Base-by-base conservation (phyloP, 1,140 invertebrate species). In the Halesus radiatus region DNA sequence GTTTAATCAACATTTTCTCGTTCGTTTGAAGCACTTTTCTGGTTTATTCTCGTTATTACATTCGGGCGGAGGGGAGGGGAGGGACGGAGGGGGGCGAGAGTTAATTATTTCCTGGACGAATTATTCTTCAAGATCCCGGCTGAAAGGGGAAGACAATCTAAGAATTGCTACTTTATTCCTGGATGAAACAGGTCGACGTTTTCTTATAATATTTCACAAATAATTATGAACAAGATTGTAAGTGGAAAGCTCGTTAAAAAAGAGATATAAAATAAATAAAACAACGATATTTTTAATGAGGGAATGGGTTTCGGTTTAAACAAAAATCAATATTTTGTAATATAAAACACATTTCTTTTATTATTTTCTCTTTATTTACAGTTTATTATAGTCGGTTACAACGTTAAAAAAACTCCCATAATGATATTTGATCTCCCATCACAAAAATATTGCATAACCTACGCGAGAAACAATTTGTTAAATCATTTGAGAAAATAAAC, bases 1-100 rank as follows among this genome's bases (percentile, higher is more conserved):
- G 45, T 72, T 72, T 72, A 72, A 72, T 72, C 68, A 72, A 72
- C 68, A 72, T 72, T 72, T 72, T 72, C 68, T 53, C 68, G 26
- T 32, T 32, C 23, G 23, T 72, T 70, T 70, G 66, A 72, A 72
- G 68, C 45, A n/a, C 68, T 53, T 53, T 72, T 53, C 68, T 72
- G 45, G 68, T 72, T 72, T 72, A 52, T 72, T 72, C 50, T 72
- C 52, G 32, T 70, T 18, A 52, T 52, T 53, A 52, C 45, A 66
- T 45, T 66, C n/a, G 13, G 32, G 32, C 26, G 2, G 26, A 29
- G 7, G 7, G 32, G 32, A 6, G 32, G 32, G 7, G 3, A 6
- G 32, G 37, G 16, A 32, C 5, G 62, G 10, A 1, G n/a, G 29
- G 23, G 20, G 22, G 37, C 16, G 68, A 22, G 68, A 72, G 68